Conservation (phyloP, 2,113 vertebrate species). For the Tringa solitaria region DNA sequence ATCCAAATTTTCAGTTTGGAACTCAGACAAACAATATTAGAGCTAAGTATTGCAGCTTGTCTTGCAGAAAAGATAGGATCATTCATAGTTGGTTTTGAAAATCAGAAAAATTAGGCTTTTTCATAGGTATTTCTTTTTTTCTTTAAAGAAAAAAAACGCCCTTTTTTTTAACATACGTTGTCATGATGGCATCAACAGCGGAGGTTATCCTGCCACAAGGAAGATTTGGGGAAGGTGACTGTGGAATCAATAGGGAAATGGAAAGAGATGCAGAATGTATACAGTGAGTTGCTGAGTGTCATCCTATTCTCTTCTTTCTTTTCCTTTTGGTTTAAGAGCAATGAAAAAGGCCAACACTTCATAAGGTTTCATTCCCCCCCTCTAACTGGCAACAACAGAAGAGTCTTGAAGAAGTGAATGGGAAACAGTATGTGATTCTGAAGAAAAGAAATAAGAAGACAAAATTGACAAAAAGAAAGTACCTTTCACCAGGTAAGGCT, state of each 20-base stretch:
- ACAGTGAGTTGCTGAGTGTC: not conserved
- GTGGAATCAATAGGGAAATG: not conserved
- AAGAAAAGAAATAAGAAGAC: not conserved
- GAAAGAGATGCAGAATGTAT: not conserved
- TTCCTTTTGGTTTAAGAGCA: not conserved
- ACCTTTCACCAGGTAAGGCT: not conserved
- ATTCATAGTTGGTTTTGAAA: not conserved
- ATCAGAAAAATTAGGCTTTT: not conserved
- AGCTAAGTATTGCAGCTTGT: not conserved
- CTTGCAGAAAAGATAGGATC: not conserved
- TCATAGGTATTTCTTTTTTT: not conserved
- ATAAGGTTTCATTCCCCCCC: not conserved
- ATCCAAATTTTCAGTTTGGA: not conserved
- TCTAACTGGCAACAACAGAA: not conserved
- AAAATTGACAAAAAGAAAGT: not conserved
- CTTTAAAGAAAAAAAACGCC: not conserved
- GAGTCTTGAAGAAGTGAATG: not conserved
- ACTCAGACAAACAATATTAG: not conserved
- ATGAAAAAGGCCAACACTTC: not conserved
- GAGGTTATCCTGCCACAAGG: not conserved
- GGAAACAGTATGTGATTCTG: not conserved
- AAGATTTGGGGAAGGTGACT: not conserved
- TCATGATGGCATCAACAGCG: not conserved
- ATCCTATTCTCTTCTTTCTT: not conserved
- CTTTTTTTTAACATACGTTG: not conserved